Percentiles rank a stretch among this genome's conserved stretches.
Evolutionary conservation across 2,797 vertebrate species (phyloP).

Genomic region (Zalophus californianus): DNA sequence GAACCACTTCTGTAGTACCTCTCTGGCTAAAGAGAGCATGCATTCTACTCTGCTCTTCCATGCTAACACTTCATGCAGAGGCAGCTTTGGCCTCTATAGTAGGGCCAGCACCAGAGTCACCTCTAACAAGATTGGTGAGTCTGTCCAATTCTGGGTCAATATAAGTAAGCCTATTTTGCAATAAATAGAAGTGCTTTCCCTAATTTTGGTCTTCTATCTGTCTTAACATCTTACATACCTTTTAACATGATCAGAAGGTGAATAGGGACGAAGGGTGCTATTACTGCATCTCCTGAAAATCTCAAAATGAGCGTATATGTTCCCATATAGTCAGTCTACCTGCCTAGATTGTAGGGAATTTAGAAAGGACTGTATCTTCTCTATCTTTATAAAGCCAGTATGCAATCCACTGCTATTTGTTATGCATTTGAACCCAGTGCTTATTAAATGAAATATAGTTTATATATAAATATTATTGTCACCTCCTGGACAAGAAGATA

Average conservation of each 20-base stretch:
- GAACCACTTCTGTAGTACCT: not conserved
- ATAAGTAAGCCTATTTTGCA: not conserved
- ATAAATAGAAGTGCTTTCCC: not conserved
- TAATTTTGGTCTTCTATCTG: constrained; percentile 14
- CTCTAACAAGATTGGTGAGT: not conserved
- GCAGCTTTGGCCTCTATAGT: not conserved
- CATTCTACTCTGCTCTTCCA: not conserved
- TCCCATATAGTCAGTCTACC: not conserved
- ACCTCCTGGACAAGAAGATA: not conserved
- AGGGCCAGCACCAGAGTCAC: not conserved
- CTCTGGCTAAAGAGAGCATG: not conserved
- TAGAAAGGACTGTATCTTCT: not conserved
- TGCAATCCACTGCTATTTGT: not conserved
- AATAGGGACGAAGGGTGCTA: not conserved
- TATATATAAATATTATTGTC: not conserved
- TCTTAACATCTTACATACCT: not conserved
- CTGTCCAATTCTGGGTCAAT: not conserved
- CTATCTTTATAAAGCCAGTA: not conserved
- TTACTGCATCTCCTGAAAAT: not conserved
- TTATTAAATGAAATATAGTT: not conserved
- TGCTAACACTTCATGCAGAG: not conserved
- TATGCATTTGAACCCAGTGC: not conserved
- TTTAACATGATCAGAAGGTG: constrained; percentile 38
- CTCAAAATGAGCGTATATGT: not conserved
- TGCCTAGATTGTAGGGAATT: not conserved